phyloP scores from a whole-genome alignment of 2,888 invertebrate genomes.

The Acrobasis consociella region DNA sequence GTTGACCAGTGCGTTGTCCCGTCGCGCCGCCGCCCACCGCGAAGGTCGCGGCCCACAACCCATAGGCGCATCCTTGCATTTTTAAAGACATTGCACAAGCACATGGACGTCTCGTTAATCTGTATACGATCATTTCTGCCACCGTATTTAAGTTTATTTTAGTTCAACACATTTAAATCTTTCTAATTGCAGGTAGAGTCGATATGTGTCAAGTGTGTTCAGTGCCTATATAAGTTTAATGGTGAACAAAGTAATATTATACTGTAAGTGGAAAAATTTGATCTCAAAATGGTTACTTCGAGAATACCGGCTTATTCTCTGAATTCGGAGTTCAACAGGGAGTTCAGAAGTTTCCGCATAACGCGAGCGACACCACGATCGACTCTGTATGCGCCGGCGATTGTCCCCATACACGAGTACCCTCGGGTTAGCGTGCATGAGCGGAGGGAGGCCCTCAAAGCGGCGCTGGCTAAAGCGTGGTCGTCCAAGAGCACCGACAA shows the following conservation, averaged over 20 bases:
- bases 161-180: constrained; percentile 58
- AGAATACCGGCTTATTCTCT: constrained; percentile 85
- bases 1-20: constrained; percentile 81
- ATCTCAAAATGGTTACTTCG: constrained; percentile 85
- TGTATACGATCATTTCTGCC: not conserved
- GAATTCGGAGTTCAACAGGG: constrained; percentile 84
- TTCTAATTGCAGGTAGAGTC: constrained; percentile 67
- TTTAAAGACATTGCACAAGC: constrained; percentile 5
- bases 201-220: constrained; percentile 79
- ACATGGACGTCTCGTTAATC: not conserved
- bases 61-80: constrained; percentile 48
- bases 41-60: constrained; percentile 75
- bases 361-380: constrained; percentile 78
- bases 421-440: constrained; percentile 82
- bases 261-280: constrained; percentile 71
- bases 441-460: constrained; percentile 77
- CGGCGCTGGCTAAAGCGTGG: constrained; percentile 78
- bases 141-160: constrained; percentile 38
- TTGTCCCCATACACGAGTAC: constrained; percentile 84
- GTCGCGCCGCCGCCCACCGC: constrained; percentile 72
- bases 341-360: constrained; percentile 83
- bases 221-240: constrained; percentile 66
- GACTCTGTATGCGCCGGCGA: constrained; percentile 77
- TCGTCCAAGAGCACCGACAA: constrained; percentile 73
- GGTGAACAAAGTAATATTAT: constrained; percentile 59